Base-by-base conservation (phyloP, 1,140 invertebrate genomes). In the Arion vulgaris region DNA sequence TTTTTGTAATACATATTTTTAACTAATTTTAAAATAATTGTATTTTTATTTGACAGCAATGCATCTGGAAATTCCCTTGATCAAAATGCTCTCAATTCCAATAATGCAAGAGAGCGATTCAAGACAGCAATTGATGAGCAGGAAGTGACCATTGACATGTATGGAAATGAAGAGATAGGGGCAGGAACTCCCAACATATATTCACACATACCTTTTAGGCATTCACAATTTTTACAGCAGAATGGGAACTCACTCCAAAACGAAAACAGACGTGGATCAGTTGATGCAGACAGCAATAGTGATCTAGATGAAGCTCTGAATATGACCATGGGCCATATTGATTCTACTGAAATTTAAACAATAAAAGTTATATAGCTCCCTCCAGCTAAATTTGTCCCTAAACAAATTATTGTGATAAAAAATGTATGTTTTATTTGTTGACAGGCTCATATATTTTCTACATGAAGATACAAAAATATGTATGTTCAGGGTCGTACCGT, bases 271-370 rank as follows among this genome's bases (percentile, higher is more conserved):
- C 28, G 28, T 9, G 28, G 4, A 34, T 32, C 62, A 15, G 17
- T 11, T 32, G 19, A 66, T 32, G 36, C 26, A 19, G 45, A 53
- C 45, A 75, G 73, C 11, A 45, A 75, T 34, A 28, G 36, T 11
- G 73, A 75, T 11, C 11, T 28, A 2, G n/a, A 75, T 53, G 41
- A 75, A 34, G 45, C 28, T 51, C 23, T 75, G 19, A 28, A 45
- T 51, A 32, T 75, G 4, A 49, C 13, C 45, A 28, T 45, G 4
- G 45, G 39, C n/a, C 19, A 45, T 17, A 53, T 75, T 75, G 73
- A 75, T 1, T 45, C 45, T 23, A 75, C 73, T n/a, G 73, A 75
- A 1, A 75, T 75, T 49, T 75, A 51, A 51, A 53, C n/a, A n/a
- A n/a, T n/a, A n/a, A n/a, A n/a, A n/a, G n/a, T n/a, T n/a, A n/a